Percentiles rank a stretch among this genome's conserved stretches.
Evolutionary conservation across 2,888 invertebrate genomes (phyloP).

Genomic region (Leptinotarsa peninsularis): DNA sequence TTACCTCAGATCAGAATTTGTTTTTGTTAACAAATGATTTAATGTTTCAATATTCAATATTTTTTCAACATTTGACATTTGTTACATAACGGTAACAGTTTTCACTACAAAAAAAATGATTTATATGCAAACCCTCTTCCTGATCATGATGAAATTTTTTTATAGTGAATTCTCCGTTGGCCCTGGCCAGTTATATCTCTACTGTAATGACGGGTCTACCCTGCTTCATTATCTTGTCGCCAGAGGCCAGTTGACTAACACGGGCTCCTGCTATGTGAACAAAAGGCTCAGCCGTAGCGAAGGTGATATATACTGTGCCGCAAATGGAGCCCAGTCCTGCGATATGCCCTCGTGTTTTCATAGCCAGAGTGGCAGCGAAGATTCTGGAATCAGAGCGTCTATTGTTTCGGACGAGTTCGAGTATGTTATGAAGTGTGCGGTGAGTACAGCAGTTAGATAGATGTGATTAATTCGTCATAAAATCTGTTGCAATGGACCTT

Average conservation of each 20-base stretch:
- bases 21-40: too few species aligned
- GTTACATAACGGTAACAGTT: too few species aligned
- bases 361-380: slow-evolving; percentile 61
- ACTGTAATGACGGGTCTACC: slow-evolving; percentile 66
- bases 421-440: slow-evolving; percentile 59
- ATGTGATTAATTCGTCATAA: too few species aligned
- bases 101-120: too few species aligned
- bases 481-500: too few species aligned
- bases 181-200: slow-evolving; percentile 68
- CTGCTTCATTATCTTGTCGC: slow-evolving; percentile 67
- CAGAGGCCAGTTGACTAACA: slow-evolving; percentile 64
- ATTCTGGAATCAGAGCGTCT: slow-evolving; percentile 63
- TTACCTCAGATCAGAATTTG: too few species aligned
- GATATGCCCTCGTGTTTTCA: slow-evolving; percentile 60
- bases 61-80: too few species aligned
- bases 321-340: slow-evolving; percentile 47
- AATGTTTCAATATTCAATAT: too few species aligned
- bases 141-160: too few species aligned
- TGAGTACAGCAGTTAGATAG: slow-evolving; percentile 36
- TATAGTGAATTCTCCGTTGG: slow-evolving; percentile 69
- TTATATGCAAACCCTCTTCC: too few species aligned
- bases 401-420: slow-evolving; percentile 62
- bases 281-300: slow-evolving; percentile 68
- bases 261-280: slow-evolving; percentile 25
- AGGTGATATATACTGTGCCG: slow-evolving; percentile 64